Evolutionary conservation across 1,140 invertebrate species (phyloP), one percentile per base, ranked within the genome.

Genomic region (Laodelphax striatellus): DNA sequence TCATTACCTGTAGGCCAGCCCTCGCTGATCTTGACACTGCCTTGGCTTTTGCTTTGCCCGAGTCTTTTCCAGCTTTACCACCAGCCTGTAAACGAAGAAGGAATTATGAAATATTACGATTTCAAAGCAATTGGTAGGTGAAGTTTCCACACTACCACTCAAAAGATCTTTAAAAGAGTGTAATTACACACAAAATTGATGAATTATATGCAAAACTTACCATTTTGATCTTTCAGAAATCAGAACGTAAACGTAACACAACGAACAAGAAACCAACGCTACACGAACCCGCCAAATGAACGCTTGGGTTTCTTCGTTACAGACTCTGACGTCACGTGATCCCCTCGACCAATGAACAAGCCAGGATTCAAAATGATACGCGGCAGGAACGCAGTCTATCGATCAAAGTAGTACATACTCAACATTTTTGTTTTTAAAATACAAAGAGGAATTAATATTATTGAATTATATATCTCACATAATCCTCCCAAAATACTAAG

Each of bases 61-160:
- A 97, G 82, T 98, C 95, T 82, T 98, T 98, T 71, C 96, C 96
- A 77, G 96, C 95, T 89, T 99, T 99, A 72, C 96, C 96, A 72
- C 94, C 95, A 84, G 94, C 94, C 95, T 90, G 68, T 63, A 66
- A 69, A 68, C 54, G 69, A 69, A 65, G 64, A 65, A 64, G 64
- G 64, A 70, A 38, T 13, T 9, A 38, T 38, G 9, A 38, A 38
- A 38, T 38, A 38, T 38, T 13, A 38, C 10, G 11, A 38, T 11
- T 5, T 8, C 34, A 38, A 38, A 9, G 11, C 4, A 3, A 38
- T 31, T 11, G 2, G 34, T 9, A 28, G 24, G 6, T 38, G 4
- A 38, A 38, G 34, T 11, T 38, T 13, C 11, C 3, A 38, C 8
- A 11, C 11, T 38, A 11, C 34, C 10, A 38, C 10, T 13, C 8